Conservation (phyloP, 2,797 vertebrate genomes). For the Pipistrellus pipistrellus region DNA sequence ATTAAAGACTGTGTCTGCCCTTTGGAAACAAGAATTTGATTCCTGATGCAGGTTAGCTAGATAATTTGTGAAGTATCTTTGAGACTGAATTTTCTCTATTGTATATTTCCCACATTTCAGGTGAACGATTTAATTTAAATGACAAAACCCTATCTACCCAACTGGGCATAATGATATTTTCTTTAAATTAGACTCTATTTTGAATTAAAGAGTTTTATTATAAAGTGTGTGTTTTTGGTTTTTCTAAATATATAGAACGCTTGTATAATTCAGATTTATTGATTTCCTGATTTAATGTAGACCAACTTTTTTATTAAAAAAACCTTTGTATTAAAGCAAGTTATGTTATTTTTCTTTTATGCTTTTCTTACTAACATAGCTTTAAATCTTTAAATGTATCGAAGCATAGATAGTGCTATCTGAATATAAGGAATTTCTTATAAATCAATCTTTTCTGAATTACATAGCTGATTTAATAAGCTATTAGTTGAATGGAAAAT, state of each 20-base stretch:
- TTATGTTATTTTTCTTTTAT: slow-evolving; percentile 79
- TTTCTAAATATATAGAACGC: slow-evolving; percentile 80
- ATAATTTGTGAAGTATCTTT: slow-evolving; percentile 60
- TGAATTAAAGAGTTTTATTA: slow-evolving; percentile 81
- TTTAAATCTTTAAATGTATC: slow-evolving; percentile 70
- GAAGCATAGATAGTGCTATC: neutral
- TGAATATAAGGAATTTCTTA: slow-evolving; percentile 57
- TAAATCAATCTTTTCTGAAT: slow-evolving; percentile 64
- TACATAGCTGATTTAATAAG: slow-evolving; percentile 24
- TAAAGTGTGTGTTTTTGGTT: slow-evolving; percentile 73
- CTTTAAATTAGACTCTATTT: slow-evolving; percentile 80
- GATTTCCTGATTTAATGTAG: slow-evolving; percentile 81
- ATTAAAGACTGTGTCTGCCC: slow-evolving; percentile 68
- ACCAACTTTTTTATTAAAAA: slow-evolving; percentile 80
- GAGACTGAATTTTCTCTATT: slow-evolving; percentile 60
- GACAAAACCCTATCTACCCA: slow-evolving; percentile 65
- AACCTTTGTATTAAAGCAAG: slow-evolving; percentile 77
- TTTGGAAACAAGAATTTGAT: slow-evolving; percentile 72
- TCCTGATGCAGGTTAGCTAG: slow-evolving; percentile 65
- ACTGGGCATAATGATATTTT: slow-evolving; percentile 72
- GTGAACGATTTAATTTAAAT: slow-evolving; percentile 72
- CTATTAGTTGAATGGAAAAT: slow-evolving; percentile 49
- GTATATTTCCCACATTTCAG: slow-evolving; percentile 62
- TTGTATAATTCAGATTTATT: slow-evolving; percentile 78
- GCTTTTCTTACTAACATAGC: slow-evolving; percentile 57